Percentiles rank a stretch among this genome's conserved stretches.
Conservation (phyloP, 1,140 invertebrate genomes). For the Caenorhabditis latens region DNA sequence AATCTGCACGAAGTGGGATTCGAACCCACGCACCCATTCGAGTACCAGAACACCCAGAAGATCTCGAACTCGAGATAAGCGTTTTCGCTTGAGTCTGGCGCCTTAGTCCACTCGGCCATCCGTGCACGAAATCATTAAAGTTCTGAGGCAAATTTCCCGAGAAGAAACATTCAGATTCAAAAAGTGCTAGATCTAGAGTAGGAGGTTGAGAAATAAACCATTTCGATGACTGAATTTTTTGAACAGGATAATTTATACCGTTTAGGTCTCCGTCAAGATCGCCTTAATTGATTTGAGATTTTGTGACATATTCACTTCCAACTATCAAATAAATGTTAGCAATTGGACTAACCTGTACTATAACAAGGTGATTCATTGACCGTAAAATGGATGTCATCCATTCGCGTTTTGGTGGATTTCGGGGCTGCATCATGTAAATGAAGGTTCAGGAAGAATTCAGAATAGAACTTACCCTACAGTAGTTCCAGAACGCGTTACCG, state of each 20-base stretch:
- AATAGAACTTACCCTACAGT: conserved; percentile 17
- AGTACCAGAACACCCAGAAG: conserved; percentile 53
- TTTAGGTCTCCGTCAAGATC: no score
- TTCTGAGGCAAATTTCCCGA: not conserved
- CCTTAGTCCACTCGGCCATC: conserved; percentile 69
- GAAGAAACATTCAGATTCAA: no score
- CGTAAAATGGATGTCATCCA: conserved; percentile 49
- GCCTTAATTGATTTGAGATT: no score
- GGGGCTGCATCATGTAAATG: not conserved
- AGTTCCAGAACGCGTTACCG: conserved; percentile 29
- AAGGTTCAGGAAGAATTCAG: not conserved
- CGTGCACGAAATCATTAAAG: not conserved
- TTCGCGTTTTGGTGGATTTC: not conserved
- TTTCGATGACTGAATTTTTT: no score
- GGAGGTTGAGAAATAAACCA: no score
- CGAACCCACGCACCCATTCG: conserved; percentile 61
- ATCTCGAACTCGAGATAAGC: conserved; percentile 22
- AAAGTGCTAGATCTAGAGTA: no score
- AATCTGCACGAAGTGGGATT: conserved; percentile 20
- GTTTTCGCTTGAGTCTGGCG: conserved; percentile 67
- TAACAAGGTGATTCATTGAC: conserved; percentile 46
- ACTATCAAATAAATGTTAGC: not conserved
- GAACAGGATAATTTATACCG: no score
- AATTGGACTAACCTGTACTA: conserved; percentile 10
- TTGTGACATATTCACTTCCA: no score